Base-by-base conservation (phyloP, 1,140 invertebrate genomes). In the Leptoteleia sp. region DNA sequence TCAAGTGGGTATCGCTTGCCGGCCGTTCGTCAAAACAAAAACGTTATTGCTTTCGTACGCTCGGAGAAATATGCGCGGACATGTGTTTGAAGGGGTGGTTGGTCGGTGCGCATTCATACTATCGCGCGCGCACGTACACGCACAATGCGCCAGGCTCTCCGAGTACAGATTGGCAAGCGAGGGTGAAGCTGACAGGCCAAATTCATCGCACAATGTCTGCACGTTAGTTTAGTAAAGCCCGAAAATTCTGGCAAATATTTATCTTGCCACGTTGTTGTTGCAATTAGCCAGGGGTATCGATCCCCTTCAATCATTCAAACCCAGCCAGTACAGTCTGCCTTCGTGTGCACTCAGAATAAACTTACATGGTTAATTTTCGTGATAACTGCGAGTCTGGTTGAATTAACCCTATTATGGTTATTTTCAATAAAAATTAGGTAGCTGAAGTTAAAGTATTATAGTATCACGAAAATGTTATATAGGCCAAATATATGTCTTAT, bases 1-100 rank as follows among this genome's bases (percentile, higher is more conserved):
- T 57, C 70, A 57, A 64, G 59, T 48, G 42, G 70, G 50, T 64
- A 73, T 73, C 70, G 52, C 42, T 73, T 73, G 55, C 59, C 59
- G 50, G 59, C 25, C 42, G 52, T 45, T 64, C 50, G 59, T 57
- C 52, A 57, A 65, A 55, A 61, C 52, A 52, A 65, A 75, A 57
- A 61, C 57, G 40, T 55, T 54, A 57, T 55, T 54, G 48, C 57
- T 52, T 54, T 54, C 57, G 54, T 25, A 38, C 47, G 16, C 0
- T 3, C 40, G 7, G 48, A 47, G 40, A 72, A 71, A n/a, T n/a
- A 52, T 55, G 37, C 48, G 48, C 35, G 29, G 27, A 31, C 6
- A 9, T 25, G 52, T 3, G 17, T 29, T 40, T 17, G 25, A 37
- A 59, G 67, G 67, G 67, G 50, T 67, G n/a, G n/a, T n/a, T n/a